Conservation (phyloP, 2,797 vertebrate species). For the Girardinus metallicus region DNA sequence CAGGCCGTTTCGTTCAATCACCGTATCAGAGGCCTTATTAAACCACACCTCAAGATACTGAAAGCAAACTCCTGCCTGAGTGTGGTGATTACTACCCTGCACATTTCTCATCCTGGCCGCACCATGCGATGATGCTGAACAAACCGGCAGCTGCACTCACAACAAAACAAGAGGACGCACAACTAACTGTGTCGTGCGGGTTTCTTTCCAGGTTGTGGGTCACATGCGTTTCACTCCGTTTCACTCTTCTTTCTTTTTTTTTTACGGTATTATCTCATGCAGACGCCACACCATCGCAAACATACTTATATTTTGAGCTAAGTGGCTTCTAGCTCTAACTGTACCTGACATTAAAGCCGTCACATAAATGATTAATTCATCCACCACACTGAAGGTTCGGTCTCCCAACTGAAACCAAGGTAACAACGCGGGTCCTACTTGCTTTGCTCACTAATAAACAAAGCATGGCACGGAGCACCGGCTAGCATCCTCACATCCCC, state of each 20-base stretch:
- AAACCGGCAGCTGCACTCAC: conserved; percentile 7
- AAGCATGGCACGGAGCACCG: neutral
- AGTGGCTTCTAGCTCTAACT: neutral
- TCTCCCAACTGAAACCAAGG: neutral
- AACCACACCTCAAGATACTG: conserved; percentile 49
- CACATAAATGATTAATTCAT: neutral
- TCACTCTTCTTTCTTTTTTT: neutral
- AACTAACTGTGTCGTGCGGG: conserved; percentile 35
- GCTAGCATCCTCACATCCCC: neutral
- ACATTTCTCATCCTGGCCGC: conserved; percentile 16
- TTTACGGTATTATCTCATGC: neutral
- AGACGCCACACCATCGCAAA: conserved; percentile 1
- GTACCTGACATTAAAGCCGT: neutral
- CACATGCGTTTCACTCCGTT: conserved; percentile 19
- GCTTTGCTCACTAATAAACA: conserved; percentile 20
- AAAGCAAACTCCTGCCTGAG: conserved; percentile 61
- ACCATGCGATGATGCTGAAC: conserved; percentile 25
- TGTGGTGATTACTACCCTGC: conserved; percentile 27
- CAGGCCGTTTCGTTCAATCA: conserved; percentile 8
- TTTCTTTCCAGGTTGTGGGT: conserved; percentile 35
- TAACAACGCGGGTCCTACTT: conserved; percentile 4
- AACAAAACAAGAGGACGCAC: neutral
- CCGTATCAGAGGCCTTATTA: conserved; percentile 27
- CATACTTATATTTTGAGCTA: neutral
- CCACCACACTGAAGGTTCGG: neutral